Evolutionary conservation across 2,888 invertebrate genomes (phyloP), one percentile per base, ranked within the genome.

Genomic region (Timema podura): DNA sequence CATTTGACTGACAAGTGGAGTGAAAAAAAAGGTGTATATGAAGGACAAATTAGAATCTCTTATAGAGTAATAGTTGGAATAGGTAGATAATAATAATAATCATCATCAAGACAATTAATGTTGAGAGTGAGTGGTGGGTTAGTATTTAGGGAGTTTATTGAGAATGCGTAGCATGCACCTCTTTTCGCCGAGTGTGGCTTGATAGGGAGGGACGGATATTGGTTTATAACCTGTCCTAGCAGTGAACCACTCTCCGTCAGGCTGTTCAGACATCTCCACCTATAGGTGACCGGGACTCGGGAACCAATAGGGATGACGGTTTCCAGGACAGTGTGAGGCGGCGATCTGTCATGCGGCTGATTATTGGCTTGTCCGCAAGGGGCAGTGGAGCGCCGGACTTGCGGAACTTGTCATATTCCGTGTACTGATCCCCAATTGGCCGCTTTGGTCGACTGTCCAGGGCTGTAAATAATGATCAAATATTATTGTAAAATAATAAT

Each of bases 261-360:
- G 96, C 69, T 92, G 81, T 80, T 96, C 95, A 79, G 94, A 91
- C 90, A 95, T 94, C 85, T 99, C 98, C 75, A 96, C 89, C 94
- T 91, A 80, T 98, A 98, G 0, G 95, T 96, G 70, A 97, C 94
- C 0, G 96, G 96, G 77, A 91, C 89, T 64, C 92, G 87, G 0
- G 96, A 93, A 30, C 91, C 91, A 72, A 92, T 87, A 5, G 96
- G 92, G 65, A 97, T 90, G 95, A 95, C 0, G 97, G 96, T 76
- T 90, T 92, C 98, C 98, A 98, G 0, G 94, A 93, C 10, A 98
- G 84, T 0, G 93, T 94, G 72, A 96, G 86, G 70, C 91, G 89
- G 9, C 94, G 87, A 78, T 96, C 96, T 9, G 93, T 91, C 92
- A 97, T 95, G 68, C 93, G 90, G 16, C 93, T 91, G 77, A 98